phyloP scores from a whole-genome alignment of 2,113 vertebrate genomes.

The Sigmodon hispidus region DNA sequence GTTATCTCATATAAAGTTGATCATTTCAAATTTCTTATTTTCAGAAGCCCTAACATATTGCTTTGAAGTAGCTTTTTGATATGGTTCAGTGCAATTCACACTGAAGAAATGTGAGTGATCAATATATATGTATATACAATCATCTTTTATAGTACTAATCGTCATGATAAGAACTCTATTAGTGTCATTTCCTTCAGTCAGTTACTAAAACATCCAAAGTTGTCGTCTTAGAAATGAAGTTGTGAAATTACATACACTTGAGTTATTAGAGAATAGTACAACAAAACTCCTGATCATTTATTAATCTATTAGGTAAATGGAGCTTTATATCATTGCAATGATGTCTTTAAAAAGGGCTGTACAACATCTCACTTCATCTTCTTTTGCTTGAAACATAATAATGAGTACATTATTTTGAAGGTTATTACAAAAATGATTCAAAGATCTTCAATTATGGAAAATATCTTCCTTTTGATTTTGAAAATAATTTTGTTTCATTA shows the following conservation, averaged over 20 bases:
- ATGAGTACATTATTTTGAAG: not conserved
- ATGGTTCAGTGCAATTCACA: not conserved
- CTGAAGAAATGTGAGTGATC: conserved; percentile 40
- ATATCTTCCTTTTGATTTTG: conserved; percentile 20
- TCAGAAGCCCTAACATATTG: not conserved
- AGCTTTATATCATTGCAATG: not conserved
- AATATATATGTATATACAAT: not conserved
- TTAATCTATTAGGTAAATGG: not conserved
- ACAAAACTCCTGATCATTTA: not conserved
- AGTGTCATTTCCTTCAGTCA: conserved; percentile 10
- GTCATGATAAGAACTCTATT: conserved; percentile 35
- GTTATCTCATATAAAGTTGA: conserved; percentile 36
- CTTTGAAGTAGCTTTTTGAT: conserved; percentile 13
- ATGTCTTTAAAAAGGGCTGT: not conserved
- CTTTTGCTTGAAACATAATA: conserved; percentile 31
- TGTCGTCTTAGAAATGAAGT: conserved; percentile 31
- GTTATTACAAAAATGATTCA: conserved; percentile 22
- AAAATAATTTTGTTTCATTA: not conserved
- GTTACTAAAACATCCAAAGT: not conserved
- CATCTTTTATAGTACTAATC: conserved; percentile 35
- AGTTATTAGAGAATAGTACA: not conserved
- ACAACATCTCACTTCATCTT: not conserved
- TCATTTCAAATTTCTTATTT: conserved; percentile 6
- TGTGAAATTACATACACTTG: not conserved
- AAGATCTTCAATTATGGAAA: not conserved